Evolutionary conservation across 2,888 invertebrate species (phyloP), one percentile per base, ranked within the genome.

Genomic region (Phania funesta): DNA sequence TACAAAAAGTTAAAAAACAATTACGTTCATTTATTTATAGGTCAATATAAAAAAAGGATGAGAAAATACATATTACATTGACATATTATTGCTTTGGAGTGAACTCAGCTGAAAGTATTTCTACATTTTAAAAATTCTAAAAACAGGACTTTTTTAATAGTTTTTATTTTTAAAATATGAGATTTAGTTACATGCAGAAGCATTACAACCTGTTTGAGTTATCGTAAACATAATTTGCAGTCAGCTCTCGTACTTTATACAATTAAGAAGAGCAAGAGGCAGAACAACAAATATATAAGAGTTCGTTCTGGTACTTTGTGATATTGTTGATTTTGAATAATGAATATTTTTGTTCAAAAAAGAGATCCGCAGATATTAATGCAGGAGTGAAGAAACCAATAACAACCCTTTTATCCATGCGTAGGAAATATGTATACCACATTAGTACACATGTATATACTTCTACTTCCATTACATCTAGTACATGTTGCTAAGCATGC

Each of bases 311-410:
- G 7, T 29, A 29, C 8, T 35, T 46, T 13, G 6, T 46, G 20
- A 13, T 35, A 48, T 71, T 60, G 71, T 71, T 70, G 32, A 64
- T 50, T 50, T 52, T 58, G 48, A 24, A 67, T 67, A 26, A 65
- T 38, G 7, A 38, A 52, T 11, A 32, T 60, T 64, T 64, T 38
- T 64, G 26, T 54, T 70, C 26, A 24, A 18, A 65, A n/a, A 48
- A 50, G 18, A 46, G 46, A 29, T 29, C 13, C 11, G 26, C 32
- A 20, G 13, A 32, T 2, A 16, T 32, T 13, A 48, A 38, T 65
- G 7, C 26, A 8, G 5, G 13, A 8, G 18, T 38, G 38, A 35
- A 20, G 4, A 62, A 67, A 75, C 11, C n/a, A 50, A 52, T n/a
- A 38, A 7, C 11, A 71, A 44, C 41, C 41, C 41, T 44, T 44